Conservation (phyloP, 2,888 invertebrate genomes). For the Ceriagrion tenellum region DNA sequence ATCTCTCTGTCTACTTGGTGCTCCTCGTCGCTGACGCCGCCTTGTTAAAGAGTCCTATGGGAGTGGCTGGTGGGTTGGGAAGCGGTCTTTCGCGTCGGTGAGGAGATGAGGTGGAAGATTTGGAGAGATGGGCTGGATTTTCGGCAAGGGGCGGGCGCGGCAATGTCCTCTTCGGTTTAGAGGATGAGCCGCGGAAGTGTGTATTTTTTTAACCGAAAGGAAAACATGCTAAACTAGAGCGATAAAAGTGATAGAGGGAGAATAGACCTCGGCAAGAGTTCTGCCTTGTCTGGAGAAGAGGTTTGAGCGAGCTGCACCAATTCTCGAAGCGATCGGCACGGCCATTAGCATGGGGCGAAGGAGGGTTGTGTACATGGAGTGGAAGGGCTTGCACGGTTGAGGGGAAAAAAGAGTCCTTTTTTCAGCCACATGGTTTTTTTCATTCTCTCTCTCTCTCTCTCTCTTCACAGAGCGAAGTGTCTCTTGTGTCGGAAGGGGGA, state of each 20-base stretch:
- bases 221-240: slow-evolving; percentile 20
- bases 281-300: background rate
- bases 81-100: background rate
- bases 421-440: background rate
- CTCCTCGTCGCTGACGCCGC: background rate
- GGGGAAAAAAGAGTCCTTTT: background rate
- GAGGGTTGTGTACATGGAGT: background rate
- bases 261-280: background rate
- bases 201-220: background rate
- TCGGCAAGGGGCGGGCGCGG: background rate
- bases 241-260: slow-evolving; percentile 51
- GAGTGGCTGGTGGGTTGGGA: background rate
- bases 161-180: background rate
- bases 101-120: background rate
- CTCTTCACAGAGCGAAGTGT: background rate
- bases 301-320: background rate
- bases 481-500: background rate
- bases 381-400: background rate
- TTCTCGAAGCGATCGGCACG: background rate
- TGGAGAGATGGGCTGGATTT: background rate
- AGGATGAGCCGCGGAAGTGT: background rate
- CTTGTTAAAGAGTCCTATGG: background rate
- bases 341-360: background rate
- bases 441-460: background rate
- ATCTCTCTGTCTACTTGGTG: background rate